phyloP scores from a whole-genome alignment of 2,113 vertebrate species.

The Haemorhous mexicanus region DNA sequence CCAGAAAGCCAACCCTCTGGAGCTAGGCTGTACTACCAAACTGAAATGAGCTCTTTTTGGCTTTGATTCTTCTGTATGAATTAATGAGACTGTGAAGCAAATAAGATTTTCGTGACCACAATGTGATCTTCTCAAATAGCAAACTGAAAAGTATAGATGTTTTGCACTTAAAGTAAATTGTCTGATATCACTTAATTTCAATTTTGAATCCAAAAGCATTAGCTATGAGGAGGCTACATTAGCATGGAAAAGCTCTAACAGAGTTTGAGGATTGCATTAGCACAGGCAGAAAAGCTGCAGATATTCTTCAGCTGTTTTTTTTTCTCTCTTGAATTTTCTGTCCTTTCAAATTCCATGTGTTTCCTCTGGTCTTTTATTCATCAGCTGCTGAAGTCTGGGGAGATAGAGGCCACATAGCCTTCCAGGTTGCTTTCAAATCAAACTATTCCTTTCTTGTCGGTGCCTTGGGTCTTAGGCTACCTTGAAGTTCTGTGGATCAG shows the following conservation, averaged over 20 bases:
- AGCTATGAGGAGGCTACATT: background rate
- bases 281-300: background rate
- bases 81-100: background rate
- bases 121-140: background rate
- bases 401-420: background rate
- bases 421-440: background rate
- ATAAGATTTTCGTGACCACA: background rate
- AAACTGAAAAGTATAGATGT: background rate
- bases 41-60: background rate
- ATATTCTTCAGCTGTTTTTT: background rate
- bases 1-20: background rate
- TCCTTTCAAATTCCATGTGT: background rate
- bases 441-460: background rate
- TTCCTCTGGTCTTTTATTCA: conserved; percentile 29
- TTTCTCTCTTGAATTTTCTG: background rate
- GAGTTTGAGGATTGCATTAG: background rate
- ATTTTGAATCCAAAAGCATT: background rate
- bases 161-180: background rate
- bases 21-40: background rate
- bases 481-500: background rate
- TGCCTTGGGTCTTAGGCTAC: background rate
- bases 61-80: background rate
- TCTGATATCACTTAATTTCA: background rate
- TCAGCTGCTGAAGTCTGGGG: background rate
- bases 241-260: background rate